phyloP scores from a whole-genome alignment of 2,888 invertebrate genomes.

The Crioceris asparagi region DNA sequence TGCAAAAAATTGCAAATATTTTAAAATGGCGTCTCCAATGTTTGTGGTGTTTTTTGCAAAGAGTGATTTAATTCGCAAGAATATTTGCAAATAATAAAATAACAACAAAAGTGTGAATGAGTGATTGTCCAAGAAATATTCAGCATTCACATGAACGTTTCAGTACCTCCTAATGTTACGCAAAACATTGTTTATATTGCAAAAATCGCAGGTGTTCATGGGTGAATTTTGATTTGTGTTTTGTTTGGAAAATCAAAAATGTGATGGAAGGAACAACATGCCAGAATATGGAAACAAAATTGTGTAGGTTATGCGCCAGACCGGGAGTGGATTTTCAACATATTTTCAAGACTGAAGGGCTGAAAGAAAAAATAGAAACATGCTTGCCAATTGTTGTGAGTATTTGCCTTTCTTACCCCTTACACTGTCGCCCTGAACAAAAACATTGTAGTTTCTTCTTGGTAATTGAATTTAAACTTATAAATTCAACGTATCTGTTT shows the following conservation, averaged over 20 bases:
- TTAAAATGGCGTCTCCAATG: constrained; percentile 1
- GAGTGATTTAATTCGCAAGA: too few species aligned
- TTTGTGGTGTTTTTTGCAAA: not conserved
- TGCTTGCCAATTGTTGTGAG: constrained; percentile 38
- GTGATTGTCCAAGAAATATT: not conserved
- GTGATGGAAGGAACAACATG: constrained; percentile 9
- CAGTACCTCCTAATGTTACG: not conserved
- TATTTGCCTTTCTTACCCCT: too few species aligned
- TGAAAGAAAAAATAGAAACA: constrained; percentile 37
- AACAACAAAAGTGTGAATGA: not conserved
- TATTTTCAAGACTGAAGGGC: constrained; percentile 35
- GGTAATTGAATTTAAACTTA: too few species aligned
- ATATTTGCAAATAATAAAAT: not conserved
- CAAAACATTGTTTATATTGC: too few species aligned
- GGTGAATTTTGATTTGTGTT: too few species aligned
- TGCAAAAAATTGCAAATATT: not conserved
- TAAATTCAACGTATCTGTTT: too few species aligned
- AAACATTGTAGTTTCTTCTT: too few species aligned
- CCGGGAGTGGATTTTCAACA: constrained; percentile 30
- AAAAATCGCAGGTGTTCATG: too few species aligned
- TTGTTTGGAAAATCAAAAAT: not conserved
- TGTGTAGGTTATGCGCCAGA: constrained; percentile 36
- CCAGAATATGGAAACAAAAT: constrained; percentile 32
- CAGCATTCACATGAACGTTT: not conserved
- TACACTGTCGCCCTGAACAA: too few species aligned